Conservation (phyloP, 2,113 vertebrate genomes). For the Menidia beryllina region DNA sequence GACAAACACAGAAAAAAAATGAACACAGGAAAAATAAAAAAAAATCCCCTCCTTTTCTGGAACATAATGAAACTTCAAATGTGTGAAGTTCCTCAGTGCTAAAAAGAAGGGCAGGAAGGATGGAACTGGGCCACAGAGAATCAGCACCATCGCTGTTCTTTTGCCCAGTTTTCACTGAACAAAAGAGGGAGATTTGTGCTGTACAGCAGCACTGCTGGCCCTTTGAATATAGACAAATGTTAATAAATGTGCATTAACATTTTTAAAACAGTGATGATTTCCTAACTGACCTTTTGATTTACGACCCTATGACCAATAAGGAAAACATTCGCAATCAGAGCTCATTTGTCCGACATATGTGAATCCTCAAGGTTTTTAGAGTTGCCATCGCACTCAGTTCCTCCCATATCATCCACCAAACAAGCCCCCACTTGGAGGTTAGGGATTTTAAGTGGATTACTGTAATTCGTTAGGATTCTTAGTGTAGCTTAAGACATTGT, state of each 20-base stretch:
- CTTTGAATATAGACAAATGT: neutral
- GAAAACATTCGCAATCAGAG: too few relatives aligned
- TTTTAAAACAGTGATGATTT: neutral
- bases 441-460: too few relatives aligned
- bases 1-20: constrained; percentile 9
- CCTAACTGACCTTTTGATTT: neutral
- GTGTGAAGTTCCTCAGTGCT: neutral
- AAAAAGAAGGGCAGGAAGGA: too few relatives aligned
- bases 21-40: neutral
- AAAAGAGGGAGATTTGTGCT: neutral
- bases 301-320: neutral
- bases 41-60: neutral
- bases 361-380: too few relatives aligned
- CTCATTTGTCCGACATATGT: too few relatives aligned
- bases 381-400: too few relatives aligned
- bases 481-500: too few relatives aligned
- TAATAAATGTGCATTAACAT: neutral
- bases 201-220: neutral
- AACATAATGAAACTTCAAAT: neutral
- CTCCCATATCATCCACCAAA: too few relatives aligned
- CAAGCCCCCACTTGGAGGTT: too few relatives aligned
- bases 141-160: neutral
- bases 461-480: too few relatives aligned
- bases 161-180: neutral
- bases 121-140: neutral